Base-by-base conservation (phyloP, 2,113 vertebrate species). In the Oncorhynchus kisutch region DNA sequence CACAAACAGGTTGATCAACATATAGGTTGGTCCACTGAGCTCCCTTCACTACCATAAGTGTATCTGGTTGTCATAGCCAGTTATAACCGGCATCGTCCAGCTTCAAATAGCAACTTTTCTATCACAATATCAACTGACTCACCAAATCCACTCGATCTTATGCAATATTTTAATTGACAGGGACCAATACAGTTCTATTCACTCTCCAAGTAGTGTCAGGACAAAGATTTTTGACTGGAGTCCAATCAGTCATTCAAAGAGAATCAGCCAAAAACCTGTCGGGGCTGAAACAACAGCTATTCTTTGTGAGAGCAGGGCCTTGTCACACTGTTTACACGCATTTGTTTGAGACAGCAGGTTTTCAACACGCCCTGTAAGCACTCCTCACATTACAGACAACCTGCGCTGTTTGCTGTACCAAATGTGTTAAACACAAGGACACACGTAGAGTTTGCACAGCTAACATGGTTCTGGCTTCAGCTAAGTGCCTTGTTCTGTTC, bases 181-280 rank as follows among this genome's bases (percentile, higher is more conserved):
- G 75, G 78, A 75, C 78, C 77, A 78, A 83, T 82, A 86, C 87
- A 86, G 83, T 86, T 87, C 79, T 85, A 72, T 82, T 71, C 83
- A 83, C 82, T 49, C 87, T 87, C 73, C 66, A 72, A 70, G 78
- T 79, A 27, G 1, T 71, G 84, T 20, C 85, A 77, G 85, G 78
- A 76, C 74, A 39, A 39, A 39, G 39, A 45, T 45, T 45, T 45
- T 45, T 45, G 39, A 45, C 39, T 45, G 39, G 9, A 45, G 39
- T 45, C 39, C 39, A 45, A 45, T 45, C 39, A 87, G 86, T 90
- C 90, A 86, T 88, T 91, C 73, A 82, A 78, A 82, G 75, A 2
- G 70, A 34, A 74, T 0, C 65, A 84, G 89, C 90, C 90, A 91
- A 90, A 83, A 90, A 90, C 78, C 85, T 87, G 83, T 91, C 87